These are phyloP conservation scores for Ridgeia piscesae DNA, from an alignment of 1,140 invertebrate genomes.

Conservation along the genomic window DNA sequence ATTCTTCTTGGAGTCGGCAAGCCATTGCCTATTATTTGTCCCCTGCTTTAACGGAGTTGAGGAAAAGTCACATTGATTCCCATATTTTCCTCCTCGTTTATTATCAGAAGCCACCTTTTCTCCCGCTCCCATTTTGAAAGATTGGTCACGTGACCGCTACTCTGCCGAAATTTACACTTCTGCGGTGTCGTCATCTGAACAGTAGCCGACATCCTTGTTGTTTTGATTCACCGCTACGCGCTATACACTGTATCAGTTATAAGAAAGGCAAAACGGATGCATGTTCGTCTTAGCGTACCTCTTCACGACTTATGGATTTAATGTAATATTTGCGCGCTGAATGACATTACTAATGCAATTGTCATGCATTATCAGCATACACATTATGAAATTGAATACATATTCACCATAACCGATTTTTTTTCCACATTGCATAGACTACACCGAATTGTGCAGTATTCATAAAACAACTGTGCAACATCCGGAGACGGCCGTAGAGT, in stretches of 20 bases:
- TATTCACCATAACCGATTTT: too few species aligned
- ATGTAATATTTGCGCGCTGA: too few species aligned
- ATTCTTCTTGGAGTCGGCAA: not conserved
- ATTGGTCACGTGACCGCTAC: not conserved
- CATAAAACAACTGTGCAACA: not conserved
- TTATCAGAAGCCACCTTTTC: not conserved
- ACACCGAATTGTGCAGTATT: not conserved
- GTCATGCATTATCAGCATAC: too few species aligned
- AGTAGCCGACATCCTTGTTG: not conserved
- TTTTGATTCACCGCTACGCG: not conserved
- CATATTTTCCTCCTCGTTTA: not conserved
- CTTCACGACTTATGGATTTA: too few species aligned
- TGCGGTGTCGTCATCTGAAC: not conserved
- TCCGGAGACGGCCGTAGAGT: not conserved
- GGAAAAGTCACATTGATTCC: not conserved
- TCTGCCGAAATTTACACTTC: not conserved
- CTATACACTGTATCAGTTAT: too few species aligned
- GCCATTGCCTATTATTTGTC: not conserved
- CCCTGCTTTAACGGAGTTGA: not conserved
- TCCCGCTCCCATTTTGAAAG: constrained; percentile 3
- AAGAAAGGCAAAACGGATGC: too few species aligned
- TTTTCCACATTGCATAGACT: not conserved
- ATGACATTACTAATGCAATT: too few species aligned
- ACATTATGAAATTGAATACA: too few species aligned
- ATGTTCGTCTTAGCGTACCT: too few species aligned